Percentiles rank a stretch among this genome's conserved stretches.
Conservation (phyloP, 2,888 invertebrate genomes). For the Salticus scenicus region DNA sequence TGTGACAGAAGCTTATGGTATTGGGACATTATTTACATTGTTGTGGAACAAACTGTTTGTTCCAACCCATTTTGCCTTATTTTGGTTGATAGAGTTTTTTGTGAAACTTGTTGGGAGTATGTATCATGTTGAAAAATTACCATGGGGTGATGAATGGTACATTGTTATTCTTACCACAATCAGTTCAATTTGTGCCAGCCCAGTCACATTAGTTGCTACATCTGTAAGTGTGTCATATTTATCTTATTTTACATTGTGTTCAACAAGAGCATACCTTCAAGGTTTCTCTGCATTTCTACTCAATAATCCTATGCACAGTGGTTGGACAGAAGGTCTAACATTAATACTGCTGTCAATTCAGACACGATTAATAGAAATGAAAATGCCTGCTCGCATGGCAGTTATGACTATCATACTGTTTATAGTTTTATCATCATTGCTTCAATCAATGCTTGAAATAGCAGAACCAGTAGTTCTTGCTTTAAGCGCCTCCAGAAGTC, state of each 20-base stretch:
- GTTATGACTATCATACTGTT: slow-evolving; percentile 78
- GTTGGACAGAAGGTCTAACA: slow-evolving; percentile 79
- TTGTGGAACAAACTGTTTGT: slow-evolving; percentile 77
- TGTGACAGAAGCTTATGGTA: slow-evolving; percentile 74
- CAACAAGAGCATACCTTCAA: slow-evolving; percentile 76
- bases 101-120: slow-evolving; percentile 75
- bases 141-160: slow-evolving; percentile 75
- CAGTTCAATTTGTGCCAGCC: slow-evolving; percentile 77
- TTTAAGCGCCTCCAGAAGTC: slow-evolving; percentile 77
- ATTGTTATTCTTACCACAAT: slow-evolving; percentile 65
- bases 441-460: slow-evolving; percentile 79
- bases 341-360: slow-evolving; percentile 78
- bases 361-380: slow-evolving; percentile 78
- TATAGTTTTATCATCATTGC: slow-evolving; percentile 79
- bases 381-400: slow-evolving; percentile 77
- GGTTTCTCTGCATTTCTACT: slow-evolving; percentile 74
- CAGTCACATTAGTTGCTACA: slow-evolving; percentile 78
- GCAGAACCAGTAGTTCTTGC: slow-evolving; percentile 78
- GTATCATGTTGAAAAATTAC: slow-evolving; percentile 73
- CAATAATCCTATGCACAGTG: slow-evolving; percentile 75
- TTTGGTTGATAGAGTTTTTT: slow-evolving; percentile 78
- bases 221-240: slow-evolving; percentile 78
- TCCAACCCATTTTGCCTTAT: slow-evolving; percentile 77
- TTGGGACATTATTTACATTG: slow-evolving; percentile 73
- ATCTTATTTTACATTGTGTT: slow-evolving; percentile 76